phyloP scores from a whole-genome alignment of 2,888 invertebrate genomes.

The Drosophila trichaetosa region DNA sequence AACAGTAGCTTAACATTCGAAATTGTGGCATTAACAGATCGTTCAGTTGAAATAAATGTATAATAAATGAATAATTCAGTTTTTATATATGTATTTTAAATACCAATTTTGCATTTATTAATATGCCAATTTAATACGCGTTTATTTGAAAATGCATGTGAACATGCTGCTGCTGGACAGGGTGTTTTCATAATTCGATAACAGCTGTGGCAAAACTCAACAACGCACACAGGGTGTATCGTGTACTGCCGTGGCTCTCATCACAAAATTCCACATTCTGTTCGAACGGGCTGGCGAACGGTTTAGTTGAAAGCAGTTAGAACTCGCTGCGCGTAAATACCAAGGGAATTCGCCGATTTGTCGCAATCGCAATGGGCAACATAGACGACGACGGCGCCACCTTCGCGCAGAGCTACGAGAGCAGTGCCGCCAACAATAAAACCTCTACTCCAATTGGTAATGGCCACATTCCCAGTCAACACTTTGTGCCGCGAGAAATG shows the following conservation, averaged over 20 bases:
- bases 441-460: constrained; percentile 45
- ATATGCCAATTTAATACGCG: not conserved
- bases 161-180: not conserved
- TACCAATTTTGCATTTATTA: not conserved
- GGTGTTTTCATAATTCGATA: constrained; percentile 2
- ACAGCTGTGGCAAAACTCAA: constrained; percentile 40
- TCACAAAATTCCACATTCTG: constrained; percentile 34
- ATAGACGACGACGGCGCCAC: constrained; percentile 56
- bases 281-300: constrained; percentile 40
- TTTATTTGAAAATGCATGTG: not conserved
- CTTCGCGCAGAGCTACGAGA: constrained; percentile 46
- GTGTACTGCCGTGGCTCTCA: not conserved
- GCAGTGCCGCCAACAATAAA: constrained; percentile 13
- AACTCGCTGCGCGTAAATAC: constrained; percentile 17
- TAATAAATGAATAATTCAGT: not conserved
- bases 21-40: not conserved
- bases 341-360: constrained; percentile 17
- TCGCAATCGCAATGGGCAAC: constrained; percentile 57
- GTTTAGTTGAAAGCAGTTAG: constrained; percentile 13
- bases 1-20: not conserved
- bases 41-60: not conserved
- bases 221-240: constrained; percentile 22
- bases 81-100: not conserved
- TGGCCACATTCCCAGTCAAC: constrained; percentile 48
- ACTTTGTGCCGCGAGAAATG: not conserved